A percentile compares a stretch with the other conserved stretches of the same genome.
These are phyloP conservation scores for Anisognathus igniventris DNA, from an alignment of 2,797 vertebrate genomes.

Conservation along the genomic window DNA sequence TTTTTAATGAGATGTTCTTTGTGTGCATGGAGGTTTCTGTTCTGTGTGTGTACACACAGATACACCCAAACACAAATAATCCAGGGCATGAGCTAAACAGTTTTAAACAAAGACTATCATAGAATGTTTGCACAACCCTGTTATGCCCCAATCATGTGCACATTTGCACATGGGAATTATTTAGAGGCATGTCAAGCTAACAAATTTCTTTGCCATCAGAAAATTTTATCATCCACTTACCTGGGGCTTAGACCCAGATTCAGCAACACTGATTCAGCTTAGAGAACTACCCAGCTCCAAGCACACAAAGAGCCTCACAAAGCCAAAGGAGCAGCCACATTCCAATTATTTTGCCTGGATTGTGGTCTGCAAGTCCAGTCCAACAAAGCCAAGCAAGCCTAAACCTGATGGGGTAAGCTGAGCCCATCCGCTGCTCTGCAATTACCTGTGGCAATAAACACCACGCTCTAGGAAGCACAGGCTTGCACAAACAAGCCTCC, in stretches of 20 bases:
- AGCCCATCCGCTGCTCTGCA: slow-evolving; percentile 4
- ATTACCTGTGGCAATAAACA: slow-evolving; percentile 21
- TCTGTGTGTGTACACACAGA: neutral
- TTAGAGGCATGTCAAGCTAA: neutral
- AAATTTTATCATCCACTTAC: neutral
- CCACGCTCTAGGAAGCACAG: neutral
- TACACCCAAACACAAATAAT: neutral
- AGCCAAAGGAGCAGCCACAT: neutral
- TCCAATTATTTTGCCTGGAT: neutral
- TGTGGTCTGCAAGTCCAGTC: neutral
- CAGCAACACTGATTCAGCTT: neutral
- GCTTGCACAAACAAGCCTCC: slow-evolving; percentile 42
- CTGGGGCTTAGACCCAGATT: neutral
- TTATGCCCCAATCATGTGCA: neutral
- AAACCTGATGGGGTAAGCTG: neutral
- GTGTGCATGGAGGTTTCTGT: neutral
- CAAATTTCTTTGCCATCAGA: neutral
- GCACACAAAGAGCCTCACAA: neutral
- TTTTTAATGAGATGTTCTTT: neutral
- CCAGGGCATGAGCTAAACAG: neutral
- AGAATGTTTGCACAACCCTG: neutral
- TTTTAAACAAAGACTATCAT: neutral
- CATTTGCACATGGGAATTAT: neutral
- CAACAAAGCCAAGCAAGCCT: slow-evolving; percentile 39
- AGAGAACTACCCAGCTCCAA: neutral